Evolutionary conservation across 2,797 vertebrate genomes (phyloP).

Genomic region (Mormyrops attenuatus): DNA sequence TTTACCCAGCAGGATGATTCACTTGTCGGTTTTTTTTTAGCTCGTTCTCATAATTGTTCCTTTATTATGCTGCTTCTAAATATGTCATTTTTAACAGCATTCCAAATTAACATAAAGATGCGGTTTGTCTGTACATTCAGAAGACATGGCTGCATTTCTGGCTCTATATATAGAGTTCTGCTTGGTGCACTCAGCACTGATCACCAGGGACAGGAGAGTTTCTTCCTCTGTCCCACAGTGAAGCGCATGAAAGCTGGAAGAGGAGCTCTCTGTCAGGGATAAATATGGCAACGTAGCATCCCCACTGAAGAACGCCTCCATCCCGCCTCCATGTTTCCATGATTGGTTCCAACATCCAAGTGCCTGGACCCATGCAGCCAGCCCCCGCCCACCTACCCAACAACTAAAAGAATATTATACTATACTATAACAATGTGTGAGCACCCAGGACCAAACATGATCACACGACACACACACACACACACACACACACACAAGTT

Average conservation of each 20-base stretch:
- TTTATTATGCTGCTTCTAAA: background rate
- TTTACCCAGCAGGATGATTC: background rate
- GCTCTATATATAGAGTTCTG: constrained; percentile 50
- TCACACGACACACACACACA: background rate
- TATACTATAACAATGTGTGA: background rate
- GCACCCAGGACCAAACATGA: background rate
- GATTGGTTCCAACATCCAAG: constrained; percentile 7
- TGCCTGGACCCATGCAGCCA: background rate
- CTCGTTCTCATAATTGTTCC: background rate
- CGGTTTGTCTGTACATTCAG: background rate
- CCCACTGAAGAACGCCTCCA: constrained; percentile 12
- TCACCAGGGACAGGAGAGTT: constrained; percentile 51
- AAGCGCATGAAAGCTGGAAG: constrained; percentile 35
- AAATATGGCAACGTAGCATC: constrained; percentile 53
- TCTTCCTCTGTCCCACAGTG: constrained; percentile 36
- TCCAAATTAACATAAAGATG: background rate
- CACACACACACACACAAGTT: constrained; percentile 2
- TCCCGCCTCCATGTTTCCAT: constrained; percentile 27
- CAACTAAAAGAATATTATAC: background rate
- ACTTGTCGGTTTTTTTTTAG: background rate
- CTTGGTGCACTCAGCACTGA: constrained; percentile 47
- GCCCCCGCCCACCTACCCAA: background rate
- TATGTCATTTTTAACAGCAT: background rate
- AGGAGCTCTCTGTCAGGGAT: constrained; percentile 43
- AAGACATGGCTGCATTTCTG: background rate